Evolutionary conservation across 2,888 invertebrate genomes (phyloP).

Genomic region (Balanococcus diminutus): DNA sequence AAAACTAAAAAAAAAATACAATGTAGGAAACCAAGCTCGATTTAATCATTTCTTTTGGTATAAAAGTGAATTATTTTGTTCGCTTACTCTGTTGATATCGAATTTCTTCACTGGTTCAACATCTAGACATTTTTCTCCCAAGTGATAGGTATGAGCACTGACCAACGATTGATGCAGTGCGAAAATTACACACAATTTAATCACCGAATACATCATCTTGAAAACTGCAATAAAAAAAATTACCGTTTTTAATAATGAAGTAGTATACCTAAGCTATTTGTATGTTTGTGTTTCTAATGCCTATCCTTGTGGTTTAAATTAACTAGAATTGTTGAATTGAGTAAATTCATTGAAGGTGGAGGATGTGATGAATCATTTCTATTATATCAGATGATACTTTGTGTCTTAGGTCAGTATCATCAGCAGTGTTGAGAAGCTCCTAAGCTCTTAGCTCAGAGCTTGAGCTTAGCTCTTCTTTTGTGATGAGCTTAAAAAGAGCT

Average conservation of each 20-base stretch:
- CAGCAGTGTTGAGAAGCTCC: too few relatives aligned
- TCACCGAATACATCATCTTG: not conserved
- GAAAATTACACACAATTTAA: not conserved
- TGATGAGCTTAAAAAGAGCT: too few relatives aligned
- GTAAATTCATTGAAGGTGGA: not conserved
- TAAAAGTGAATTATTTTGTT: not conserved
- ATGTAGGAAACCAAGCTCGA: not conserved
- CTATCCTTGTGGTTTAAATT: not conserved
- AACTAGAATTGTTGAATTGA: not conserved
- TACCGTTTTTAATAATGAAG: not conserved
- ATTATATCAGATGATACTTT: not conserved
- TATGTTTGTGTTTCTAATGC: not conserved
- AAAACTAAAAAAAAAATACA: slow-evolving; percentile 65
- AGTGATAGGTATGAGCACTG: slow-evolving; percentile 71
- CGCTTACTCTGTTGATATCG: slow-evolving; percentile 74
- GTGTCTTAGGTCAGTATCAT: not conserved
- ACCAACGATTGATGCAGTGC: not conserved
- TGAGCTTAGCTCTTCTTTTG: too few relatives aligned
- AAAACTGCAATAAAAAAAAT: too few relatives aligned
- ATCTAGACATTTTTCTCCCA: slow-evolving; percentile 77
- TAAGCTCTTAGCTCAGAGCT: too few relatives aligned
- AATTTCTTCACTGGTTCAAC: slow-evolving; percentile 77
- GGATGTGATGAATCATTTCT: not conserved
- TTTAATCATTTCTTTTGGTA: not conserved
- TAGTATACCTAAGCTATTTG: not conserved